Evolutionary conservation across 2,888 invertebrate genomes (phyloP), one percentile per base, ranked within the genome.

Genomic region (Petrolisthes manimaculis): DNA sequence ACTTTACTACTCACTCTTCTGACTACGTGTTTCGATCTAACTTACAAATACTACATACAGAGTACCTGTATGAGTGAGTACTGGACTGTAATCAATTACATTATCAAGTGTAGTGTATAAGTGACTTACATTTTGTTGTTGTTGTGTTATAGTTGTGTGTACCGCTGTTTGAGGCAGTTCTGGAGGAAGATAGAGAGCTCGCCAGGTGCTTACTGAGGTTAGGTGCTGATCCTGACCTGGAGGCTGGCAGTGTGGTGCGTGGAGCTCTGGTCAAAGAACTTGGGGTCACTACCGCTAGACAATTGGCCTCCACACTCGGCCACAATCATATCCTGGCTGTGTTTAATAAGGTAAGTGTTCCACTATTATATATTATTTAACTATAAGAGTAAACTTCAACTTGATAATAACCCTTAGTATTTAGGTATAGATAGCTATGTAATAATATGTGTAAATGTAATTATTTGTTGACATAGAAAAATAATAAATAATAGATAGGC

Each of bases 141-240:
- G 37, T 61, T 61, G 67, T 61, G 67, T 61, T 61, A 18, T 18
- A 61, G 67, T 18, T 61, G 67, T 61, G 67, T 61, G 67, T 61
- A 61, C 67, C 67, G 18, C 21, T 87, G 55, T 83, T 87, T 12
- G 71, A 79, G 56, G 83, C 83, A 18, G 87, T 87, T 1, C 71
- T 87, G 56, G 21, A 61, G 5, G 21, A 71, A 18, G 74, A 84
- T 8, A 69, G 9, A 12, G 24, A n/a, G 12, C 78, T n/a, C 37
- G 55, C 69, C 8, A 69, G 79, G 4, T 24, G 69, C 4, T 18
- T 84, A 71, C 71, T 87, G 51, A 21, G 24, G 21, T 55, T 87
- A 12, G 87, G 87, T 56, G 87, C 83, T 83, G 84, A 87, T 56
- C 83, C 83, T n/a, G 87, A 87, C 79, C 78, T 77, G 67, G 75